Evolutionary conservation across 2,797 vertebrate genomes (phyloP).

Genomic region (Salarias fasciatus): DNA sequence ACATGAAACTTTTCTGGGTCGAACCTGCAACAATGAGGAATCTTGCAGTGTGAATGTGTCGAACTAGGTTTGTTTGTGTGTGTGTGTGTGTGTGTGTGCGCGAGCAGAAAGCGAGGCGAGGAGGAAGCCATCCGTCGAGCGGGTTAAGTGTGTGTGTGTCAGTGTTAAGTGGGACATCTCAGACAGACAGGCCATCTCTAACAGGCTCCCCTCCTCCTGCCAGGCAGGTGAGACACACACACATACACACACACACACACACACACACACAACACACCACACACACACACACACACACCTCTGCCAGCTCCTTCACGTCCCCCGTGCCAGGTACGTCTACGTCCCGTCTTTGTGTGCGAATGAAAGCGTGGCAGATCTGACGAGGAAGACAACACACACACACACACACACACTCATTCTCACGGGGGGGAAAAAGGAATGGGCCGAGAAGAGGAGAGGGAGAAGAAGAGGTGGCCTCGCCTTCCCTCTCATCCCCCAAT

Average conservation of each 20-base stretch:
- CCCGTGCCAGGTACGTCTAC: slow-evolving; percentile 75
- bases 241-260: slow-evolving; percentile 46
- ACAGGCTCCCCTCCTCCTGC: slow-evolving; percentile 59
- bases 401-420: slow-evolving; percentile 56
- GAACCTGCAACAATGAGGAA: no score
- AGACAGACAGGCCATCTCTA: slow-evolving; percentile 59
- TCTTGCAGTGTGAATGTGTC: neutral
- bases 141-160: slow-evolving; percentile 53
- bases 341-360: slow-evolving; percentile 76
- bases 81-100: neutral
- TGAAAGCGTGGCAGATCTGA: slow-evolving; percentile 75
- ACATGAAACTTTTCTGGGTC: no score
- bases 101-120: neutral
- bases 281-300: slow-evolving; percentile 52
- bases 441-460: slow-evolving; percentile 55
- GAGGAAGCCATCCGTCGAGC: slow-evolving; percentile 27
- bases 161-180: slow-evolving; percentile 74
- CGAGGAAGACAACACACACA: slow-evolving; percentile 68
- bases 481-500: slow-evolving; percentile 78
- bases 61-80: neutral
- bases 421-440: slow-evolving; percentile 50
- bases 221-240: slow-evolving; percentile 72
- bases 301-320: slow-evolving; percentile 77
- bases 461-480: slow-evolving; percentile 71
- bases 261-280: slow-evolving; percentile 27